Evolutionary conservation across 2,888 invertebrate species (phyloP).

Genomic region (Aelia acuminata): DNA sequence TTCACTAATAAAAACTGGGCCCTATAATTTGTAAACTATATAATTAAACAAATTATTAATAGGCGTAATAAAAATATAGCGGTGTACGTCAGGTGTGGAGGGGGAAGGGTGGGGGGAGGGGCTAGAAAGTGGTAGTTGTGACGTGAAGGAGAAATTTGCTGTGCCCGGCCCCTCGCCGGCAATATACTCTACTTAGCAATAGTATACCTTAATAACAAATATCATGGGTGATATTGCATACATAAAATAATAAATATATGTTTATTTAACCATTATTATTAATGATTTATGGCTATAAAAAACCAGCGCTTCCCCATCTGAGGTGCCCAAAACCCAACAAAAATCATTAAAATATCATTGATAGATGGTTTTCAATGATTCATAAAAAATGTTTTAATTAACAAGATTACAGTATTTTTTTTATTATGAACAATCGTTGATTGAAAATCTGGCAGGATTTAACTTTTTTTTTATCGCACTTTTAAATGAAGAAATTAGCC

Average conservation of each 20-base stretch:
- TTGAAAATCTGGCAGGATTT: too few species aligned
- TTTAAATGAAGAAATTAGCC: too few species aligned
- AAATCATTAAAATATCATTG: too few species aligned
- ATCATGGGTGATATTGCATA: neutral
- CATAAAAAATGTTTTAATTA: too few species aligned
- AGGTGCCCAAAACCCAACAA: too few species aligned
- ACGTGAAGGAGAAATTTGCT: conserved; percentile 46
- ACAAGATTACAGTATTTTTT: too few species aligned
- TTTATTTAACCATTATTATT: too few species aligned
- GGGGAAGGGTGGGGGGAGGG: neutral
- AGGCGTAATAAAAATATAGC: neutral
- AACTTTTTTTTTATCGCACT: too few species aligned
- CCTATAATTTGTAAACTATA: neutral
- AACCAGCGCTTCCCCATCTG: too few species aligned
- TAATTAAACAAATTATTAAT: conserved; percentile 8
- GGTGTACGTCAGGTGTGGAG: neutral
- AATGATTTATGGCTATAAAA: too few species aligned
- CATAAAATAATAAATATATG: neutral
- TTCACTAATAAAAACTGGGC: neutral
- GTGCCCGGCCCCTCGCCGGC: neutral
- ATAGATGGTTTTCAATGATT: too few species aligned
- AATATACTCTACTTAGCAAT: neutral
- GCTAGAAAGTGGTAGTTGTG: conserved; percentile 44
- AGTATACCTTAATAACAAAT: neutral
- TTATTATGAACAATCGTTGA: too few species aligned